A percentile compares a stretch with the other conserved stretches of the same genome.
phyloP scores from a whole-genome alignment of 2,797 vertebrate species.

The Pseudochirops corinnae region DNA sequence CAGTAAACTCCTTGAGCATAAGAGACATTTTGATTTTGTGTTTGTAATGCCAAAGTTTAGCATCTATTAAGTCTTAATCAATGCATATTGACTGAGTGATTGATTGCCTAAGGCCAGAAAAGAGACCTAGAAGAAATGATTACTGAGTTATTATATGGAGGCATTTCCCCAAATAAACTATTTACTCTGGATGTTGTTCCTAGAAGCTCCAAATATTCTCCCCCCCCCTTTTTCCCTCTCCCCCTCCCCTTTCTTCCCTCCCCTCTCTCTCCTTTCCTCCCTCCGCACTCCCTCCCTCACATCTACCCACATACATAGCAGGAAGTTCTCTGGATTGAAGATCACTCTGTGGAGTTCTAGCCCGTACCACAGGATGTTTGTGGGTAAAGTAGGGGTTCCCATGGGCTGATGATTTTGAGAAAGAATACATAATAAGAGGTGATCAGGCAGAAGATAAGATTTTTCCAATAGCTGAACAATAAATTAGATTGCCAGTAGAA shows the following conservation, averaged over 20 bases:
- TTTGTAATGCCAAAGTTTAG: background rate
- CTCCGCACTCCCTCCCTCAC: rapidly evolving
- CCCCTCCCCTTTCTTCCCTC: background rate
- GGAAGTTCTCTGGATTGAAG: background rate
- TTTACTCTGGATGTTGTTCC: background rate
- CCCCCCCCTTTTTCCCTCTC: no score
- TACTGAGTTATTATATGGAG: background rate
- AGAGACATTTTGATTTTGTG: background rate
- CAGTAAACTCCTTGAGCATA: background rate
- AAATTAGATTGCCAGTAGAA: background rate
- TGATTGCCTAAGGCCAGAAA: background rate
- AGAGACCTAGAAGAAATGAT: background rate
- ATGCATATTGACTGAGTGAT: background rate
- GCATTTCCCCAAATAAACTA: background rate
- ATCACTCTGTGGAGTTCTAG: background rate
- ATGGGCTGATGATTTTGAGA: rapidly evolving
- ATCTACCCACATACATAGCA: background rate
- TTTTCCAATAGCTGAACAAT: background rate
- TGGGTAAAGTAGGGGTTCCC: background rate
- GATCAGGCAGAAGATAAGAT: background rate
- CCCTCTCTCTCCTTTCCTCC: rapidly evolving
- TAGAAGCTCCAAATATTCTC: background rate
- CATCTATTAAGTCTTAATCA: background rate
- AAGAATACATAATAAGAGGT: background rate
- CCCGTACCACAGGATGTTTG: background rate